Evolutionary conservation across 2,113 vertebrate species (phyloP).

Genomic region (Myiozetetes cayanensis): DNA sequence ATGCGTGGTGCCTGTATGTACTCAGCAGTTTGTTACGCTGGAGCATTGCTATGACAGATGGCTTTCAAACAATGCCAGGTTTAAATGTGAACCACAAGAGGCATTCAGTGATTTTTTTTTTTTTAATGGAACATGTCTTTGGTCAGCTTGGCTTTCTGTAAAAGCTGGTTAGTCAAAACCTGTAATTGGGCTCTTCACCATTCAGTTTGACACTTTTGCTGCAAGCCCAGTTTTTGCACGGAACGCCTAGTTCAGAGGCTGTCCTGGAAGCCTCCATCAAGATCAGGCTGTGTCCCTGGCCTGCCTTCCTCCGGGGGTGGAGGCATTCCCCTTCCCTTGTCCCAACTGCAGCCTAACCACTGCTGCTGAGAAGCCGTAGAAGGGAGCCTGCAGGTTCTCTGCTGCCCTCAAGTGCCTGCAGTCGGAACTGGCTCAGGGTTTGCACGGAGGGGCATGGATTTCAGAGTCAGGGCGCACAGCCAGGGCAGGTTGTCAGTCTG

Average conservation of each 20-base stretch:
- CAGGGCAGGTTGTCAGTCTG: not conserved
- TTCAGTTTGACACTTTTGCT: not conserved
- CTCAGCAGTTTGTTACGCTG: not conserved
- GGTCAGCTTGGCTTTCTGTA: constrained; percentile 13
- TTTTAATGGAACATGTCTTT: not conserved
- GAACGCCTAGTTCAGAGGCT: not conserved
- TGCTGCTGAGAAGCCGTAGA: not conserved
- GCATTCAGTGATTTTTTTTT: not conserved
- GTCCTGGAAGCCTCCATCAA: not conserved
- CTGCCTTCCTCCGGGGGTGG: not conserved
- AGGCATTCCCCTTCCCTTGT: not conserved
- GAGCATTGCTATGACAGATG: constrained; percentile 35
- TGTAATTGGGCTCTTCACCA: not conserved
- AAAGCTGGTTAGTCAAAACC: not conserved
- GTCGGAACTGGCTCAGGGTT: not conserved
- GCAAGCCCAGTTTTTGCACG: constrained; percentile 18
- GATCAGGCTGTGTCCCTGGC: not conserved
- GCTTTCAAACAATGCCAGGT: constrained; percentile 55
- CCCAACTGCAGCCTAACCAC: not conserved
- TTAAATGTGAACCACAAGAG: constrained; percentile 58
- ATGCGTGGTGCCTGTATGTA: not conserved
- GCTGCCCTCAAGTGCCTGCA: constrained; percentile 44
- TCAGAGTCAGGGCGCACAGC: rapidly evolving
- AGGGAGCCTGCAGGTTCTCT: constrained; percentile 6
- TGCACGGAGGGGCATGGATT: not conserved